A percentile compares a stretch with the other conserved stretches of the same genome.
phyloP scores from a whole-genome alignment of 2,888 invertebrate genomes.

The Leistus spinibarbis region DNA sequence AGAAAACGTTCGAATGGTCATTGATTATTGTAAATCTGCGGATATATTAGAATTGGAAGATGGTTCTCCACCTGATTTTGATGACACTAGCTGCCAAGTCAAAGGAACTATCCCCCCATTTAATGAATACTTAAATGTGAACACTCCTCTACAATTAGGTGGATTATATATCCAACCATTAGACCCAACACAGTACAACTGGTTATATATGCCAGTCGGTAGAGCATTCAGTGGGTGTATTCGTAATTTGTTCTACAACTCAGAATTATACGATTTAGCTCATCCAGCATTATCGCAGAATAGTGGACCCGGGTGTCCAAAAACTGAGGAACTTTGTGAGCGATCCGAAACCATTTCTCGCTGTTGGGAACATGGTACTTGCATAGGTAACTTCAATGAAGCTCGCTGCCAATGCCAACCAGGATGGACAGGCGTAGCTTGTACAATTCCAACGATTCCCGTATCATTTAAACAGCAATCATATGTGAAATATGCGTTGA shows the following conservation, averaged over 20 bases:
- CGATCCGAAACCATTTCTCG: slow-evolving; percentile 83
- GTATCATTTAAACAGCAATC: slow-evolving; percentile 93
- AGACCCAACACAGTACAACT: slow-evolving; percentile 85
- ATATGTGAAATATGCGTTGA: slow-evolving; percentile 95
- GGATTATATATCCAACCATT: slow-evolving; percentile 90
- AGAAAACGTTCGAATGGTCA: slow-evolving; percentile 89
- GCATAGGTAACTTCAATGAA: slow-evolving; percentile 87
- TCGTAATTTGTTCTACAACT: slow-evolving; percentile 93
- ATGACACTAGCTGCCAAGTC: slow-evolving; percentile 89
- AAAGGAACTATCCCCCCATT: slow-evolving; percentile 90
- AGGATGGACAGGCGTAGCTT: slow-evolving; percentile 92
- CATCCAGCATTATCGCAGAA: slow-evolving; percentile 87
- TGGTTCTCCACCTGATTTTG: slow-evolving; percentile 85
- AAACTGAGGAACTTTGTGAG: slow-evolving; percentile 91
- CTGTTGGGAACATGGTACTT: slow-evolving; percentile 94
- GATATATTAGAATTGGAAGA: slow-evolving; percentile 89
- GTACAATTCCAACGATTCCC: slow-evolving; percentile 83
- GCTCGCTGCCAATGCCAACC: slow-evolving; percentile 93
- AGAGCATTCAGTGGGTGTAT: slow-evolving; percentile 96
- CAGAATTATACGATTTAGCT: slow-evolving; percentile 92
- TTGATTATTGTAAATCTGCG: slow-evolving; percentile 91
- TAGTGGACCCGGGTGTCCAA: slow-evolving; percentile 89
- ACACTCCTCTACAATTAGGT: slow-evolving; percentile 93
- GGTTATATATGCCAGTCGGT: slow-evolving; percentile 89
- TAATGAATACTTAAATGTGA: slow-evolving; percentile 94